A percentile compares a stretch with the other conserved stretches of the same genome.
phyloP scores from a whole-genome alignment of 92 coral and sea anemone genomes.

The Blastomussa wellsi region DNA sequence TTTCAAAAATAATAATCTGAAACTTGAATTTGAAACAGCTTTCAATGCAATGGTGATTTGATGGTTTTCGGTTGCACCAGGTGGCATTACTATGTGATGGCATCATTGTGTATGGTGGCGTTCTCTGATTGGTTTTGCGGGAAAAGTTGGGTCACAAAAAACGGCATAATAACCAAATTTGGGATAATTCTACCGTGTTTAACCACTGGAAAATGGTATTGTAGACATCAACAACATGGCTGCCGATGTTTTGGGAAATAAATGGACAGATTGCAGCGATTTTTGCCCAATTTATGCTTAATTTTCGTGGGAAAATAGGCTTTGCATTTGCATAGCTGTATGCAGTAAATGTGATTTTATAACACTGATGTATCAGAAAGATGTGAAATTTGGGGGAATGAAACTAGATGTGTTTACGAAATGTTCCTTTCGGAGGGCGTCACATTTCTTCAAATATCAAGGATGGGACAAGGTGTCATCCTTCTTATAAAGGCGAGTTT shows the following conservation, averaged over 20 bases:
- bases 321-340: neutral
- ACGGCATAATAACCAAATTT: conserved; percentile 11
- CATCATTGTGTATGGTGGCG: neutral
- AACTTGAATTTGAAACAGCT: neutral
- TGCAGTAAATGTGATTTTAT: neutral
- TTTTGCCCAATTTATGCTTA: neutral
- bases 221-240: conserved; percentile 12
- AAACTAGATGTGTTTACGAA: neutral
- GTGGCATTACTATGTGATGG: neutral
- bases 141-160: neutral
- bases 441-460: neutral
- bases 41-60: neutral
- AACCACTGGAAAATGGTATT: neutral
- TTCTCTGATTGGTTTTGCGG: conserved; percentile 6
- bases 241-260: neutral
- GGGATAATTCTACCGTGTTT: neutral
- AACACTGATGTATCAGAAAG: neutral
- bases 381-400: conserved; percentile 4
- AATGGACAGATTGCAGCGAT: neutral
- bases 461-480: neutral
- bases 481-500: conserved; percentile 3
- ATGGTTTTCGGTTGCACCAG: neutral
- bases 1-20: neutral
- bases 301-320: conserved; percentile 1
- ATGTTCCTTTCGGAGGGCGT: neutral